Percentiles rank a stretch among this genome's conserved stretches.
Evolutionary conservation across 2,888 invertebrate species (phyloP).

Genomic region (Drosophila tanythrix): DNA sequence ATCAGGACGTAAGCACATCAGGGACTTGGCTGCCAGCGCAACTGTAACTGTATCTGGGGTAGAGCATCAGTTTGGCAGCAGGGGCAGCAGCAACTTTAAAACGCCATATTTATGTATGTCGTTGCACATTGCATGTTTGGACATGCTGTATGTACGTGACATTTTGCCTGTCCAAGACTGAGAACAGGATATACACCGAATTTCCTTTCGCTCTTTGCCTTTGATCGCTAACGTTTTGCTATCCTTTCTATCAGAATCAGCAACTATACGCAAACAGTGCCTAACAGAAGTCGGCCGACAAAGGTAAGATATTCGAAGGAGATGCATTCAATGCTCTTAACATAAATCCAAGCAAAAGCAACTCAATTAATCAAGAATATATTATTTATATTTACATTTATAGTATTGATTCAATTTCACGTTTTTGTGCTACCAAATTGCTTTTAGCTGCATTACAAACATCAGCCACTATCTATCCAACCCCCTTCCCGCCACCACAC

Average conservation of each 20-base stretch:
- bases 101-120: slow-evolving; percentile 69
- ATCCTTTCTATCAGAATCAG: slow-evolving; percentile 6
- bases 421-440: background rate
- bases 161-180: slow-evolving; percentile 53
- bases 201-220: slow-evolving; percentile 14
- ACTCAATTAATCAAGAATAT: background rate
- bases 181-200: slow-evolving; percentile 18
- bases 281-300: slow-evolving; percentile 14
- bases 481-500: too few species aligned
- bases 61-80: background rate
- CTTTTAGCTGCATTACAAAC: background rate
- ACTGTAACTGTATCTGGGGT: slow-evolving; percentile 25
- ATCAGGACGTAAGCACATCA: slow-evolving; percentile 23
- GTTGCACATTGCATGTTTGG: slow-evolving; percentile 67
- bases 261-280: slow-evolving; percentile 7
- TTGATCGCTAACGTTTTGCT: slow-evolving; percentile 28
- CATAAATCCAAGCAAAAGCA: background rate
- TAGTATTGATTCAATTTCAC: background rate
- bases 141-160: slow-evolving; percentile 64
- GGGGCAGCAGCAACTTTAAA: slow-evolving; percentile 52
- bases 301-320: background rate
- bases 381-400: background rate
- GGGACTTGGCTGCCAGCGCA: slow-evolving; percentile 11
- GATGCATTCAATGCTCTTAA: background rate
- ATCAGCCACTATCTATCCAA: background rate